Conservation (phyloP, 2,797 vertebrate genomes). For the Pangasius djambal region DNA sequence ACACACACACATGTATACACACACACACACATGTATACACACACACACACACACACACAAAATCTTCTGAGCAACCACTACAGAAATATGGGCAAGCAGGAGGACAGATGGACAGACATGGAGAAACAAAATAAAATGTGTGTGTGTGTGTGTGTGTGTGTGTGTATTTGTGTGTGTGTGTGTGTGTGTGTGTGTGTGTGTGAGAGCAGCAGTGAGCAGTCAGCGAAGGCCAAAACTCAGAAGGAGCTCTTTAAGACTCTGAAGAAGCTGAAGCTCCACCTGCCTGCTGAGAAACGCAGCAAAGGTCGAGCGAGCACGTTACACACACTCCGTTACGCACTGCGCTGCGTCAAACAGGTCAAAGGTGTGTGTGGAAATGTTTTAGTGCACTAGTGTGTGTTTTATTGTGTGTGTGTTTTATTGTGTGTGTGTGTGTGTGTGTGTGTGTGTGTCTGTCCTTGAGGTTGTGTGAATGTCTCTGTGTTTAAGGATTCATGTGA, state of each 20-base stretch:
- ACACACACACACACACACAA: not conserved
- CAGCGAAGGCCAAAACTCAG: slow-evolving; percentile 88
- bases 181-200: slow-evolving; percentile 57
- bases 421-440: not conserved
- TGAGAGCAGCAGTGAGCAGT: slow-evolving; percentile 84
- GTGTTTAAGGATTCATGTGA: too few relatives aligned
- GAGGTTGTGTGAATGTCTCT: too few relatives aligned
- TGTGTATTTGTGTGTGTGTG: slow-evolving; percentile 9
- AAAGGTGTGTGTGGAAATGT: slow-evolving; percentile 78
- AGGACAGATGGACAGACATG: not conserved
- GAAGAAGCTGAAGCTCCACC: slow-evolving; percentile 87
- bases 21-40: not conserved
- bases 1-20: not conserved
- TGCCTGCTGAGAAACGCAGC: slow-evolving; percentile 83
- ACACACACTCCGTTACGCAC: slow-evolving; percentile 86
- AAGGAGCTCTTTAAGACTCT: slow-evolving; percentile 88
- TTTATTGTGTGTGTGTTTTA: not conserved
- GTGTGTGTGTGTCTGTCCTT: not conserved
- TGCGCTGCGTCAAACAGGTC: slow-evolving; percentile 93
- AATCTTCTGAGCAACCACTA: not conserved
- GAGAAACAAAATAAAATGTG: not conserved
- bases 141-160: slow-evolving; percentile 23
- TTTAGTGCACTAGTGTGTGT: not conserved
- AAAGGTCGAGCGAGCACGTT: slow-evolving; percentile 80
- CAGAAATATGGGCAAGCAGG: not conserved